Percentiles rank a stretch among this genome's conserved stretches.
Conservation (phyloP, 1,140 invertebrate genomes). For the Ceratosolen solmsi region DNA sequence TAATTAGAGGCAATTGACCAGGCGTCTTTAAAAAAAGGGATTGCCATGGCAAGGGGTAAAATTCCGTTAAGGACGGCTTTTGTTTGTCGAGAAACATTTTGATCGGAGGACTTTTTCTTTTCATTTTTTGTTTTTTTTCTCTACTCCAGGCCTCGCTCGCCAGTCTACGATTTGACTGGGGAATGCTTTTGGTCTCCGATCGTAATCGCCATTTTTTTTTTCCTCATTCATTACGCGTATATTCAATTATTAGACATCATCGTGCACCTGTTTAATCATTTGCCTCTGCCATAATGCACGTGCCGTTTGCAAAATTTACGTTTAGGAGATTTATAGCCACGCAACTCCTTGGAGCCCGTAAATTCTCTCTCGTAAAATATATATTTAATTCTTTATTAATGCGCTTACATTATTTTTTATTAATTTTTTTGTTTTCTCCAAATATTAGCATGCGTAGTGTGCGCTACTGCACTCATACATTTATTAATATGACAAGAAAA, state of each 20-base stretch:
- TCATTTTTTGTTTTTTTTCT: neutral
- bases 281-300: no score
- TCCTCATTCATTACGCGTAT: neutral
- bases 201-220: neutral
- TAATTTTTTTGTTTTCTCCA: no score
- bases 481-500: no score
- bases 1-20: neutral
- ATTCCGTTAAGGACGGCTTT: neutral
- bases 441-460: no score
- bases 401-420: no score
- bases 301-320: no score
- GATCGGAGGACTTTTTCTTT: neutral
- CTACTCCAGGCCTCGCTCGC: neutral
- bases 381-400: no score
- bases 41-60: neutral
- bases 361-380: no score
- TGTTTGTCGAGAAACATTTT: no score
- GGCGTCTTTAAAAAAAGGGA: neutral
- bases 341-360: neutral
- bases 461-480: no score
- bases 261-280: neutral
- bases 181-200: neutral
- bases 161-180: no score
- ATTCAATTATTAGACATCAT: neutral
- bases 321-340: neutral